phyloP scores from a whole-genome alignment of 1,140 invertebrate genomes.

The Paraescarpia echinospica region DNA sequence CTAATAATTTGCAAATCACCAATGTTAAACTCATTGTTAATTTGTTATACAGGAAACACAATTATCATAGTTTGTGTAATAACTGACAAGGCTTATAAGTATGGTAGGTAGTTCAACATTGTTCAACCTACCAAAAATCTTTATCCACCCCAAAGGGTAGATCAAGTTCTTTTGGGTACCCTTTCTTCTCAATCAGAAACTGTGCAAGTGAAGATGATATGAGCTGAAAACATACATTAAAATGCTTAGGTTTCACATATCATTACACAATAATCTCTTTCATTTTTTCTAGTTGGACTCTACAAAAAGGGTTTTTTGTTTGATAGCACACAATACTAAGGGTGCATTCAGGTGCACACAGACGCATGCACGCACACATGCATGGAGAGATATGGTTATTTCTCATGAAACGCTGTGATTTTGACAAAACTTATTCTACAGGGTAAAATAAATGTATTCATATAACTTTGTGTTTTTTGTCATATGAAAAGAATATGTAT shows the following conservation, averaged over 20 bases:
- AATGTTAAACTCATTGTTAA: no score
- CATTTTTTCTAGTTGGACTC: not conserved
- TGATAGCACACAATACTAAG: not conserved
- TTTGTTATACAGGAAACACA: not conserved
- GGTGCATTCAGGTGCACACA: not conserved
- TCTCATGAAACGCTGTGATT: no score
- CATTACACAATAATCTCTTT: not conserved
- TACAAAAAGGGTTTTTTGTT: not conserved
- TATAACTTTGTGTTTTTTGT: no score
- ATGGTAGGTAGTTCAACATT: not conserved
- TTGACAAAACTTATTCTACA: no score
- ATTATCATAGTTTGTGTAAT: not conserved
- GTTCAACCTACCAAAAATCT: not conserved
- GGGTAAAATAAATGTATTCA: no score
- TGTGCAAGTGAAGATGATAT: not conserved
- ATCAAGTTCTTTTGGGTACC: not conserved
- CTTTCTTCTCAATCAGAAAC: conserved; percentile 7
- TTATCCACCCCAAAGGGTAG: not conserved
- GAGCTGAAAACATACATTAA: not conserved
- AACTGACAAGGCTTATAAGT: not conserved
- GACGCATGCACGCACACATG: not conserved
- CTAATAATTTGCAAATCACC: no score
- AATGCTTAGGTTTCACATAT: not conserved
- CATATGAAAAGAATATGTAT: no score
- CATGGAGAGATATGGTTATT: no score